These are phyloP conservation scores for Pristionchus fissidentatus DNA, from an alignment of 2,888 invertebrate species.

Conservation along the genomic window DNA sequence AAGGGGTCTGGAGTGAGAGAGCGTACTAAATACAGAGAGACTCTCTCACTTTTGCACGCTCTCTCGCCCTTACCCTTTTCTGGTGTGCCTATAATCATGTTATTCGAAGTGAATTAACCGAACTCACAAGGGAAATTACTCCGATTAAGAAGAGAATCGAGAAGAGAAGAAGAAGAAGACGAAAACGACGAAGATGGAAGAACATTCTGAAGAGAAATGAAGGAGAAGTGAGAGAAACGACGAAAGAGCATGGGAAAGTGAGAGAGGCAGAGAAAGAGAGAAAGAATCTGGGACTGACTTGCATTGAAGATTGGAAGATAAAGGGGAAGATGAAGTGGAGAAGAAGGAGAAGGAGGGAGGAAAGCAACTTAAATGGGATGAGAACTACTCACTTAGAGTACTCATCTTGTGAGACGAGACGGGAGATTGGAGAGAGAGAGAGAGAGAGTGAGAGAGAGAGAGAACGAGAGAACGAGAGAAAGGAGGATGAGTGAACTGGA, in stretches of 20 bases:
- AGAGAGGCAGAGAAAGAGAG: neutral
- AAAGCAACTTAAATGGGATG: constrained; percentile 21
- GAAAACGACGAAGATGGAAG: neutral
- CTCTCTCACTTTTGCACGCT: neutral
- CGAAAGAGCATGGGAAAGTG: neutral
- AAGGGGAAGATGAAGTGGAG: constrained; percentile 2
- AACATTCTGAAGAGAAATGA: constrained; percentile 18
- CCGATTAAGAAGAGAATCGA: constrained; percentile 7
- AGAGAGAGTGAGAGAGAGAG: neutral
- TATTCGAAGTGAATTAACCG: neutral
- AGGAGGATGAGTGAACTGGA: neutral
- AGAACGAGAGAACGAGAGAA: neutral
- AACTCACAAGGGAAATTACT: constrained; percentile 9
- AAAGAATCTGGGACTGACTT: constrained; percentile 18
- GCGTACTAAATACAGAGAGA: too few species aligned
- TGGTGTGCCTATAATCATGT: too few species aligned
- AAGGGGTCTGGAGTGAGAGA: too few species aligned
- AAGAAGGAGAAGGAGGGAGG: neutral
- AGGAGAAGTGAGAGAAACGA: neutral
- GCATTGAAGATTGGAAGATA: constrained; percentile 30
- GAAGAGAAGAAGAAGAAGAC: neutral
- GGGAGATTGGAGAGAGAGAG: neutral
- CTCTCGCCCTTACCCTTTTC: neutral
- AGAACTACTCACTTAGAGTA: constrained; percentile 37
- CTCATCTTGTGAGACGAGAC: constrained; percentile 15